phyloP scores from a whole-genome alignment of 2,888 invertebrate species.

The Eumacrocentrus americanus region DNA sequence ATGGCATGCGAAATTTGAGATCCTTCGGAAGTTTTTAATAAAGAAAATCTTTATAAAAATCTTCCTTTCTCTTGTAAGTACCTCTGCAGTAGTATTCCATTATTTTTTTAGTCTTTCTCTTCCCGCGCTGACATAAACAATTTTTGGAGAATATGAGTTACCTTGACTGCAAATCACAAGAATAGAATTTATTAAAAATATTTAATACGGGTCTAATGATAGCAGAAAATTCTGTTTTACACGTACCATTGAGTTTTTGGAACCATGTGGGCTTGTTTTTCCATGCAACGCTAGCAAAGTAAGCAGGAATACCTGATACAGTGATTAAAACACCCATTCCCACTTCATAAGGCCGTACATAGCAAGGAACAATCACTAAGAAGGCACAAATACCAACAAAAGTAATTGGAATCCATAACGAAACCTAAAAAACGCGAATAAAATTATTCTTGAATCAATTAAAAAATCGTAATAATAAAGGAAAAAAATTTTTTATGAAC shows the following conservation, averaged over 20 bases:
- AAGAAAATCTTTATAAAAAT: neutral
- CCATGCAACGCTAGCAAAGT: conserved; percentile 75
- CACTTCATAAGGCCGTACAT: conserved; percentile 81
- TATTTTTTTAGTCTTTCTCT: no score
- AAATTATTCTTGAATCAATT: no score
- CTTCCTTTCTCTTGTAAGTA: conserved; percentile 41
- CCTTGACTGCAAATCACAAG: conserved; percentile 63
- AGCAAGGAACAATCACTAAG: conserved; percentile 78
- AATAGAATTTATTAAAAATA: conserved; percentile 29
- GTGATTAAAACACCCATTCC: conserved; percentile 80
- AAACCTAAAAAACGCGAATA: conserved; percentile 65
- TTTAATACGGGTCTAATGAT: neutral
- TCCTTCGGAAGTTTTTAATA: no score
- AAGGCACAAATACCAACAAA: conserved; percentile 81
- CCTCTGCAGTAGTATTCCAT: no score
- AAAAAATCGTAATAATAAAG: neutral
- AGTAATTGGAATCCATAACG: conserved; percentile 74
- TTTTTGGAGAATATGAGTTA: conserved; percentile 72
- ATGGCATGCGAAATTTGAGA: no score
- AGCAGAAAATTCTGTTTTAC: neutral
- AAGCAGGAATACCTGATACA: conserved; percentile 82
- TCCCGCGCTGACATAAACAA: conserved; percentile 80
- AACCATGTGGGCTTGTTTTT: conserved; percentile 71
- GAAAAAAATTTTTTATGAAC: neutral
- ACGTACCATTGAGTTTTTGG: conserved; percentile 68